Evolutionary conservation across 2,797 vertebrate genomes (phyloP).

Genomic region (Jordanella pulchra): DNA sequence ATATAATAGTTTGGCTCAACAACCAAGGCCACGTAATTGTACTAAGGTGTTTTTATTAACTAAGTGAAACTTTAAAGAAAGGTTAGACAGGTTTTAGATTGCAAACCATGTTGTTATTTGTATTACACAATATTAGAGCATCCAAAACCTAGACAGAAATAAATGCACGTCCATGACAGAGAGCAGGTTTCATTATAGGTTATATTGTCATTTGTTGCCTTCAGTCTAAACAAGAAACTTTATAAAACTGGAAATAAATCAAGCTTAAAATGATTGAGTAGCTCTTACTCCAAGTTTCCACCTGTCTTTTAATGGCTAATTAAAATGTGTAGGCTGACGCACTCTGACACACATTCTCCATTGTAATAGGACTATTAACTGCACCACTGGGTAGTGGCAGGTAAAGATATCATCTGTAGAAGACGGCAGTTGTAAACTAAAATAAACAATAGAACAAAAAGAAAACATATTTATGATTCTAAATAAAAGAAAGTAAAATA

Average conservation of each 20-base stretch:
- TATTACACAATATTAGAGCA: not conserved
- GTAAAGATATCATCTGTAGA: constrained; percentile 47
- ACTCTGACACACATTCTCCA: constrained; percentile 11
- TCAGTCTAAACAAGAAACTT: constrained; percentile 34
- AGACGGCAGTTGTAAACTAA: not conserved
- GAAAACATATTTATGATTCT: not conserved
- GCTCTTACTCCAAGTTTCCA: constrained; percentile 29
- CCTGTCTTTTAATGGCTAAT: constrained; percentile 59
- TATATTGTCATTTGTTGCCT: constrained; percentile 33
- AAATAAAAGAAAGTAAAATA: not conserved
- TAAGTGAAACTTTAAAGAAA: not conserved
- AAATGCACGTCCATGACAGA: no score
- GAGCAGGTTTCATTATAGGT: not conserved
- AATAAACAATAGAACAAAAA: not conserved
- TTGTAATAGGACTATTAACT: constrained; percentile 56
- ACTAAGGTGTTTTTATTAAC: not conserved
- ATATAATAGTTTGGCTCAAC: not conserved
- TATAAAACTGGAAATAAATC: constrained; percentile 13
- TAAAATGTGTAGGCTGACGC: constrained; percentile 34
- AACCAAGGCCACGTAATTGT: not conserved
- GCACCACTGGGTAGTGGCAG: constrained; percentile 48
- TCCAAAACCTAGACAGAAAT: not conserved
- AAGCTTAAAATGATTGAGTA: constrained; percentile 54
- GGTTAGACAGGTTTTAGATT: no score
- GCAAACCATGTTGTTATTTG: no score